A percentile compares a stretch with the other conserved stretches of the same genome.
Evolutionary conservation across 2,113 vertebrate species (phyloP).

Genomic region (Colistium nudipinnis): DNA sequence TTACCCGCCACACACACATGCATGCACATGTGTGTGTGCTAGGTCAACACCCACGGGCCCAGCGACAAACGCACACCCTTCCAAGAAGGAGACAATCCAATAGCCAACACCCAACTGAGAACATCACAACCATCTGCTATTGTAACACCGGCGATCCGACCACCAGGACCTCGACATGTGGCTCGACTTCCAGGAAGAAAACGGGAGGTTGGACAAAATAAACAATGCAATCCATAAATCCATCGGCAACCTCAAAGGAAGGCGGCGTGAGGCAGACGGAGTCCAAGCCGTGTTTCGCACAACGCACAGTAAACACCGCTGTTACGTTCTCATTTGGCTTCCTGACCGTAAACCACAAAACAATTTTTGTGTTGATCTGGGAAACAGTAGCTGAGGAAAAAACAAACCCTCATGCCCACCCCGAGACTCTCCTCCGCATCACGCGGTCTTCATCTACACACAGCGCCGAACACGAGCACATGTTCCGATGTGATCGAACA

Average conservation of each 20-base stretch:
- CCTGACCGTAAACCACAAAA: not conserved
- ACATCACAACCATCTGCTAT: constrained; percentile 70
- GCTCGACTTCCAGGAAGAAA: constrained; percentile 34
- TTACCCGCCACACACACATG: not conserved
- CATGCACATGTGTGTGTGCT: constrained; percentile 8
- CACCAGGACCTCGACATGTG: constrained; percentile 33
- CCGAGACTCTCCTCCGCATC: not conserved
- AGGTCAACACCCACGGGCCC: constrained; percentile 27
- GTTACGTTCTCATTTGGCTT: not conserved
- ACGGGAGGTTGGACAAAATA: not conserved
- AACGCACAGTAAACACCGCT: not conserved
- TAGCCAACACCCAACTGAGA: constrained; percentile 61
- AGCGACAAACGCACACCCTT: constrained; percentile 21
- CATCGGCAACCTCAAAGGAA: constrained; percentile 16
- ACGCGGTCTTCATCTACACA: not conserved
- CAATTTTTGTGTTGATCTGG: not conserved
- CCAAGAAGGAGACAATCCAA: constrained; percentile 56
- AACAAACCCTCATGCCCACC: no score
- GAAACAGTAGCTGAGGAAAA: not conserved
- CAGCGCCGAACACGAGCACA: not conserved
- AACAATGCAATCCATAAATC: constrained; percentile 44
- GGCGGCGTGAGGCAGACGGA: not conserved
- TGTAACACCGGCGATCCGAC: constrained; percentile 18
- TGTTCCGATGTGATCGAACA: not conserved
- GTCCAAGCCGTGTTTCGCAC: constrained; percentile 5